Conservation (phyloP, 1,140 invertebrate species). For the Ladona fulva region DNA sequence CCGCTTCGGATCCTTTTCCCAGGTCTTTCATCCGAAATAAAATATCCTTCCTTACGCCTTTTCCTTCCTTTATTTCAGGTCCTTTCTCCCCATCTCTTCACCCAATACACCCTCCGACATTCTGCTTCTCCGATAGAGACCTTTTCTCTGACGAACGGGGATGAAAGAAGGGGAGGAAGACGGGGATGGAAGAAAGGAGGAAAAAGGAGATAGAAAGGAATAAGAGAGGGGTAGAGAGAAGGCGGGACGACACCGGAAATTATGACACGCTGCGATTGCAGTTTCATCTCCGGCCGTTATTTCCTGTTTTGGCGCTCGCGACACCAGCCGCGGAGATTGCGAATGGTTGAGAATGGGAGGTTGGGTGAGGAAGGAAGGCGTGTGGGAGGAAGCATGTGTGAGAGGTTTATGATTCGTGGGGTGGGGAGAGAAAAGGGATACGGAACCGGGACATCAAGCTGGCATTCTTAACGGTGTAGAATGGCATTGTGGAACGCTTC, state of each 20-base stretch:
- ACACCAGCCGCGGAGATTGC: neutral
- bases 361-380: neutral
- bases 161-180: neutral
- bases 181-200: neutral
- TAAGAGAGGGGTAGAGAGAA: neutral
- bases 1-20: neutral
- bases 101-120: neutral
- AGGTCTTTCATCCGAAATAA: slow-evolving; percentile 3
- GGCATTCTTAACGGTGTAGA: neutral
- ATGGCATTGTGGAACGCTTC: neutral
- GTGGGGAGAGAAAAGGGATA: neutral
- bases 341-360: neutral
- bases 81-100: too few relatives aligned
- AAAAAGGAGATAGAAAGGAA: neutral
- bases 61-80: too few relatives aligned
- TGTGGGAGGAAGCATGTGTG: neutral
- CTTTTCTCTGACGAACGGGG: neutral
- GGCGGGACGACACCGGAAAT: slow-evolving; percentile 12
- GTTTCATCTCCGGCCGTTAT: slow-evolving; percentile 15
- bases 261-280: slow-evolving; percentile 15
- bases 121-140: neutral
- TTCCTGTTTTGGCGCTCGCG: slow-evolving; percentile 12
- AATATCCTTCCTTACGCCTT: neutral
- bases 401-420: neutral
- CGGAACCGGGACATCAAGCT: neutral